These are phyloP conservation scores for Coilia nasus DNA, from an alignment of 2,797 vertebrate genomes.

Conservation along the genomic window DNA sequence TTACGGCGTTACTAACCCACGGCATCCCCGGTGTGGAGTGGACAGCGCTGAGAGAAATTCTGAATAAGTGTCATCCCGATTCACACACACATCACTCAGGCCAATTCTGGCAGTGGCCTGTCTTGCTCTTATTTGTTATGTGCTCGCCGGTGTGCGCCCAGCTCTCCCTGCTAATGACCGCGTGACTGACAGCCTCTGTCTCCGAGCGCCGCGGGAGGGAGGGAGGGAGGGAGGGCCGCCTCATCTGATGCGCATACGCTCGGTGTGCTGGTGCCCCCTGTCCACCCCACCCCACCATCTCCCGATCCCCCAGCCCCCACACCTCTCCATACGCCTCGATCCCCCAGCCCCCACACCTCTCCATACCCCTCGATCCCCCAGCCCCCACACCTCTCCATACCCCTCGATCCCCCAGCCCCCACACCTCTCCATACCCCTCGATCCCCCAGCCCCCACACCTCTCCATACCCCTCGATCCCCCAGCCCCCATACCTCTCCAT, in stretches of 20 bases:
- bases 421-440: slow-evolving; percentile 40
- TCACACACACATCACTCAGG: slow-evolving; percentile 77
- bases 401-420: slow-evolving; percentile 52
- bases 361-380: not conserved
- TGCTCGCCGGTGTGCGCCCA: slow-evolving; percentile 65
- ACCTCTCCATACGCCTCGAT: slow-evolving; percentile 35
- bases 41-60: slow-evolving; percentile 62
- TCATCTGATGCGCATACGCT: slow-evolving; percentile 52
- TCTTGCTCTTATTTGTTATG: slow-evolving; percentile 59
- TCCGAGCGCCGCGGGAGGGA: slow-evolving; percentile 64
- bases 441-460: slow-evolving; percentile 41
- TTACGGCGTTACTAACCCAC: not conserved
- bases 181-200: slow-evolving; percentile 77
- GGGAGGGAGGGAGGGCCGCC: slow-evolving; percentile 52
- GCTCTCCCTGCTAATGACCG: slow-evolving; percentile 74
- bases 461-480: not conserved
- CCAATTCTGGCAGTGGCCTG: slow-evolving; percentile 76
- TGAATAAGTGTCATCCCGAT: slow-evolving; percentile 78
- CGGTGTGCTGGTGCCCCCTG: slow-evolving; percentile 46
- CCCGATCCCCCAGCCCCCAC: slow-evolving; percentile 33
- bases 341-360: not conserved
- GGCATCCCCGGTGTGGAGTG: slow-evolving; percentile 40
- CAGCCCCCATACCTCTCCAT: slow-evolving; percentile 43
- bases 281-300: slow-evolving; percentile 51
- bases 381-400: slow-evolving; percentile 8